Evolutionary conservation across 1,140 invertebrate species (phyloP).

Genomic region (Carcinoscorpius rotundicauda): DNA sequence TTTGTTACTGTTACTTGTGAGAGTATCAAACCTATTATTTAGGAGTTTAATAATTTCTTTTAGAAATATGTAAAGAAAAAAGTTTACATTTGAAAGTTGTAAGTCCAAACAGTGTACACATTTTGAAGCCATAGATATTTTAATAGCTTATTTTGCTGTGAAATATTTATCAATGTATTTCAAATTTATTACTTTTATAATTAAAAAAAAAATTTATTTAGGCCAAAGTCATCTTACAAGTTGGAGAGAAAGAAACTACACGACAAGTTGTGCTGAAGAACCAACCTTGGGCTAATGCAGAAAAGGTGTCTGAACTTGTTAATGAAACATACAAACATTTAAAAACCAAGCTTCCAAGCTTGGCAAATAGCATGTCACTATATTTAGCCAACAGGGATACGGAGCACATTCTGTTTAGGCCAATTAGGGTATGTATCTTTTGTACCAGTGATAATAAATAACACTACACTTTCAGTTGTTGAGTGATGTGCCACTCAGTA

Average conservation of each 20-base stretch:
- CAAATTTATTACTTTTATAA: not conserved
- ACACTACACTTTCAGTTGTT: no score
- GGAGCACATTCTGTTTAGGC: constrained; percentile 87
- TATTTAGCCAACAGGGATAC: constrained; percentile 95
- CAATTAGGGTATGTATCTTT: constrained; percentile 55
- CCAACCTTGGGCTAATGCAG: constrained; percentile 39
- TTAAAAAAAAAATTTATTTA: constrained; percentile 16
- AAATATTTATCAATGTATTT: not conserved
- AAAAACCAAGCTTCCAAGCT: constrained; percentile 58
- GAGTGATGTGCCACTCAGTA: no score
- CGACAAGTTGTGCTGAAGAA: constrained; percentile 27
- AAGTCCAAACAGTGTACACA: no score
- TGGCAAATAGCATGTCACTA: constrained; percentile 80
- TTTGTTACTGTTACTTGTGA: no score
- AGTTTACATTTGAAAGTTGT: no score
- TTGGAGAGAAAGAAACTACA: constrained; percentile 30
- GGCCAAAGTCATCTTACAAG: constrained; percentile 31
- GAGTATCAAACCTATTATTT: no score
- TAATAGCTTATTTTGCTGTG: no score
- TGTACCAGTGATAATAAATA: not conserved
- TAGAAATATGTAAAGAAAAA: no score
- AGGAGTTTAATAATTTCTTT: no score
- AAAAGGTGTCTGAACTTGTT: constrained; percentile 35
- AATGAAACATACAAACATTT: constrained; percentile 48
- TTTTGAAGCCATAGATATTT: no score